Percentiles rank a stretch among this genome's conserved stretches.
These are phyloP conservation scores for Diabrotica virgifera DNA, from an alignment of 1,140 invertebrate species.

Conservation along the genomic window DNA sequence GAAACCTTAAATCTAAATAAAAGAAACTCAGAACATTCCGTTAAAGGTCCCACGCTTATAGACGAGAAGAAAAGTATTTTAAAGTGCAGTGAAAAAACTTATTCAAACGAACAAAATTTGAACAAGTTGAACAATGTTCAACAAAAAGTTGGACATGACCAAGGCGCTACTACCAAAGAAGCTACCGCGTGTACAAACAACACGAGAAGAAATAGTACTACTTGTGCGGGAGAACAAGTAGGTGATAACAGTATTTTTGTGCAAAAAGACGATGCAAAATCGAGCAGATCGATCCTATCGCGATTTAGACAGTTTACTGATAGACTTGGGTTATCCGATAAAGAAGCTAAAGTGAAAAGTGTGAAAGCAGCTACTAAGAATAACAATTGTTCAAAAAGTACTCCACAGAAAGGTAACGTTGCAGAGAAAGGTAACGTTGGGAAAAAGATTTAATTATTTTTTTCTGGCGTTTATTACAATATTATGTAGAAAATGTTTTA, in stretches of 20 bases:
- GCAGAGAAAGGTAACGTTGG: conserved; percentile 9
- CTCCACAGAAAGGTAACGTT: conserved; percentile 26
- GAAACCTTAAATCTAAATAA: conserved; percentile 47
- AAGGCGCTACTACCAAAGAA: conserved; percentile 12
- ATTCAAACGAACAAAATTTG: conserved; percentile 29
- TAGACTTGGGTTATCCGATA: conserved; percentile 39
- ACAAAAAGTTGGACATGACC: conserved; percentile 9
- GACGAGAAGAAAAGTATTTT: conserved; percentile 45
- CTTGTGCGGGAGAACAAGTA: conserved; percentile 16
- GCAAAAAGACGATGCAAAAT: conserved; percentile 35
- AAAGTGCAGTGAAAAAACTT: conserved; percentile 36
- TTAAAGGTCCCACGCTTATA: conserved; percentile 31
- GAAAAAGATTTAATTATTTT: too few species aligned
- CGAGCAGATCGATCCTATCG: conserved; percentile 38
- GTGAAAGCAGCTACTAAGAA: conserved; percentile 32
- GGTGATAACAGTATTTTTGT: conserved; percentile 35
- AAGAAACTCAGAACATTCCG: conserved; percentile 43
- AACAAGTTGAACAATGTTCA: conserved; percentile 31
- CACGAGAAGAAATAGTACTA: conserved; percentile 26
- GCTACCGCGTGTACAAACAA: conserved; percentile 15
- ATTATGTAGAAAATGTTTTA: too few species aligned
- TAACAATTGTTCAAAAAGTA: conserved; percentile 30
- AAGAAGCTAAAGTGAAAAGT: conserved; percentile 36
- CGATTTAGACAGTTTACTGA: conserved; percentile 46
- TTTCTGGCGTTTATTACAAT: too few species aligned